phyloP scores from a whole-genome alignment of 2,797 vertebrate species.

The Poecilia gillii region DNA sequence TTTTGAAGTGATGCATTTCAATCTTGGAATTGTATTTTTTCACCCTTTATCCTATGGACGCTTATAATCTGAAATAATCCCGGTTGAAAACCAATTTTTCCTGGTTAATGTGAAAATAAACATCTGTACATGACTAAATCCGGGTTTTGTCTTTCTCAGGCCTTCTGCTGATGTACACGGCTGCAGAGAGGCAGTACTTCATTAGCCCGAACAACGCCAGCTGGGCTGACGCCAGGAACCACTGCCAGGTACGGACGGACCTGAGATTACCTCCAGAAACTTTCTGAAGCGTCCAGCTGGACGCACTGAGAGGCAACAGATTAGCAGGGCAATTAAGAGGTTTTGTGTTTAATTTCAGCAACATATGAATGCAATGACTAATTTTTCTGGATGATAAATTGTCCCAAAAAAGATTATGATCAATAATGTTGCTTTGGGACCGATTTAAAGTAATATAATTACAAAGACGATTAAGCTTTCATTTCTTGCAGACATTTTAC shows the following conservation, averaged over 20 bases:
- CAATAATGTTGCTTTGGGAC: no score
- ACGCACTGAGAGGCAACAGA: neutral
- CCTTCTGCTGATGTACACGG: conserved; percentile 14
- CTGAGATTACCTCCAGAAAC: neutral
- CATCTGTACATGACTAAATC: no score
- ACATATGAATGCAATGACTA: neutral
- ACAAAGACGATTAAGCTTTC: no score
- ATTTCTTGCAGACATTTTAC: no score
- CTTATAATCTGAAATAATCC: neutral
- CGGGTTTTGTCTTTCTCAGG: conserved; percentile 15
- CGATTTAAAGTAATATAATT: no score
- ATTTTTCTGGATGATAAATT: no score
- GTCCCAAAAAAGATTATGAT: no score
- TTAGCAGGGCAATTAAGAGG: neutral
- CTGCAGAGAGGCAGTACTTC: conserved; percentile 60
- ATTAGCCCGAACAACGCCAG: accelerated
- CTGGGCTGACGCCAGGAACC: conserved; percentile 67
- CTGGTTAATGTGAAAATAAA: neutral
- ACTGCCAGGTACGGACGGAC: conserved; percentile 67
- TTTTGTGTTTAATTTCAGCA: neutral
- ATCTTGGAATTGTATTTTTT: neutral
- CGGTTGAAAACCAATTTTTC: neutral
- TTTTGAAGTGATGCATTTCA: neutral
- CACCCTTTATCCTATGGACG: neutral
- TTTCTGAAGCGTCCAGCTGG: neutral